phyloP scores from a whole-genome alignment of 1,140 invertebrate genomes.

The Tetramorium simillimum region DNA sequence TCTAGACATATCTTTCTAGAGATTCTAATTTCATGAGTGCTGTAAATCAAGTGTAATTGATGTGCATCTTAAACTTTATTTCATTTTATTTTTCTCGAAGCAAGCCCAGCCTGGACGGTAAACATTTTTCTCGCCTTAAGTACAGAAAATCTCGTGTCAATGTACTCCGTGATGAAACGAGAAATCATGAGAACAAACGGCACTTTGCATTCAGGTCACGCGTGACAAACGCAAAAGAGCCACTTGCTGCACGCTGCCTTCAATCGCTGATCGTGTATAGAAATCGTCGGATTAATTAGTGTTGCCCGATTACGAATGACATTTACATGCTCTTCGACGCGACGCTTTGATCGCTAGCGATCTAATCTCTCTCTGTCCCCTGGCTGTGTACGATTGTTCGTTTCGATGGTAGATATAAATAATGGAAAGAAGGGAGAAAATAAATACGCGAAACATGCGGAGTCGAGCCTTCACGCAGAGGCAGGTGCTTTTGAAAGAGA shows the following conservation, averaged over 20 bases:
- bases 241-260: neutral
- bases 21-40: neutral
- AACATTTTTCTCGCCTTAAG: neutral
- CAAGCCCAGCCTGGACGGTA: neutral
- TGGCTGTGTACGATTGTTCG: neutral
- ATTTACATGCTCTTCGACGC: conserved; percentile 3
- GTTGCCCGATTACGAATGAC: neutral
- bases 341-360: neutral
- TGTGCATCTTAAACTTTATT: neutral
- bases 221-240: neutral
- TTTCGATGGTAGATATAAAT: neutral
- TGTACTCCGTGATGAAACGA: neutral
- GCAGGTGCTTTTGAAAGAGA: neutral
- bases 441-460: neutral
- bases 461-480: neutral
- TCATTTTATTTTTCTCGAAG: neutral
- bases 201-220: conserved; percentile 27
- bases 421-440: neutral
- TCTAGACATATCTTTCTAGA: neutral
- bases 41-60: neutral
- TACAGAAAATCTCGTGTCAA: conserved; percentile 36
- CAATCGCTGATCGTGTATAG: neutral
- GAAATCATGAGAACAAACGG: conserved; percentile 42
- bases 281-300: conserved; percentile 30
- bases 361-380: neutral